phyloP scores from a whole-genome alignment of 2,888 invertebrate genomes.

The Bellardia bayeri region DNA sequence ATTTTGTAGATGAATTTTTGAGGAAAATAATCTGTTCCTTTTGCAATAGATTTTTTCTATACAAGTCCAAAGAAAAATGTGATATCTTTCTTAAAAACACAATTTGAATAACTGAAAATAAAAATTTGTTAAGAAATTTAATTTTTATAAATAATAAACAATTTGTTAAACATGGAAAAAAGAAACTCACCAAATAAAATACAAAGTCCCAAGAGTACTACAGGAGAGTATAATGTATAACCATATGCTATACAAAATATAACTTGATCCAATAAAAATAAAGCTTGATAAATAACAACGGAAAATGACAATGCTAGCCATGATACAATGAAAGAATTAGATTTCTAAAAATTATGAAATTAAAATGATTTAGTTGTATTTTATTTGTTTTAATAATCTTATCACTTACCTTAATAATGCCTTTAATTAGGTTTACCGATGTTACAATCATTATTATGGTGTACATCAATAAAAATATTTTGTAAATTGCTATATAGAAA shows the following conservation, averaged over 20 bases:
- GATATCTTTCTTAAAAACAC: conserved; percentile 3
- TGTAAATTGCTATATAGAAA: conserved; percentile 9
- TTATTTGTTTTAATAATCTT: not conserved
- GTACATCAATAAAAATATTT: conserved; percentile 6
- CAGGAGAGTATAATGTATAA: not conserved
- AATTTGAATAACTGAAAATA: conserved; percentile 16
- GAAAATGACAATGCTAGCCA: conserved; percentile 22
- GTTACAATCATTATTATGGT: conserved; percentile 29
- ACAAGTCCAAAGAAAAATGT: conserved; percentile 4
- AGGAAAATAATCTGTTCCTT: not conserved
- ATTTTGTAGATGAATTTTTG: not conserved
- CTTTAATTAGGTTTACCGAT: conserved; percentile 31
- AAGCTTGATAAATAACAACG: conserved; percentile 16
- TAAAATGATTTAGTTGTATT: not conserved
- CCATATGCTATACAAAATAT: conserved; percentile 12
- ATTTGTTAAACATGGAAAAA: not conserved
- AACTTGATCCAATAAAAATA: conserved; percentile 26
- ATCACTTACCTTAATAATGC: conserved; percentile 31
- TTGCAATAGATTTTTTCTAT: not conserved
- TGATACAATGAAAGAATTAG: not conserved
- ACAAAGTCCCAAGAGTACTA: not conserved
- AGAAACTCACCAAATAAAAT: conserved; percentile 22
- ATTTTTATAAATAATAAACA: not conserved
- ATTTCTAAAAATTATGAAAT: conserved; percentile 33
- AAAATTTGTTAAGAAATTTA: not conserved